These are phyloP conservation scores for Rhinolophus sinicus DNA, from an alignment of 2,113 vertebrate genomes.

Conservation along the genomic window DNA sequence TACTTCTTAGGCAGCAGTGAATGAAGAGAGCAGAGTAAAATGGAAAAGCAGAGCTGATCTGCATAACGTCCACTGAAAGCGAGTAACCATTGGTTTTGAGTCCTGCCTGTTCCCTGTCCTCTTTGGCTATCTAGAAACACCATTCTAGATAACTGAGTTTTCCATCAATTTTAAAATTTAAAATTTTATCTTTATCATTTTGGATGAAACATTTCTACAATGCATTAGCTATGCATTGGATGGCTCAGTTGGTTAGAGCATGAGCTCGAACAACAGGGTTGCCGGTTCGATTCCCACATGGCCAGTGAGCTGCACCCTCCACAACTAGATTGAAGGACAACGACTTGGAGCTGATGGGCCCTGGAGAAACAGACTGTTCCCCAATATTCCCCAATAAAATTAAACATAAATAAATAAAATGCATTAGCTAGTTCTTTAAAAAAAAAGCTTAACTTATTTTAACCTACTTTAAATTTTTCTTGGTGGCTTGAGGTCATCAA, in stretches of 20 bases:
- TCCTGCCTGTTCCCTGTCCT: neutral
- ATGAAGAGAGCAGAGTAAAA: neutral
- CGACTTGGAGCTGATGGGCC: no score
- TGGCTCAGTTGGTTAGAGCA: no score
- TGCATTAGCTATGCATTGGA: neutral
- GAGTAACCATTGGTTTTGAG: neutral
- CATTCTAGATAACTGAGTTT: neutral
- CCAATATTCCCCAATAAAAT: no score
- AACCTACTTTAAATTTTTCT: constrained; percentile 15
- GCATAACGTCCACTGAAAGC: neutral
- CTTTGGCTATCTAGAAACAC: neutral
- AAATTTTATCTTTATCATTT: neutral
- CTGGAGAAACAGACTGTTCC: no score
- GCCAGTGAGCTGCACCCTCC: no score
- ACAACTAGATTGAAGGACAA: no score
- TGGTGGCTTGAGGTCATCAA: constrained; percentile 21
- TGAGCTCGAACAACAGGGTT: no score
- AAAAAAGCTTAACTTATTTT: neutral
- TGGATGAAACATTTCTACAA: constrained; percentile 34
- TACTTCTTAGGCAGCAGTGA: neutral
- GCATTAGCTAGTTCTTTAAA: neutral
- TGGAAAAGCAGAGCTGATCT: neutral
- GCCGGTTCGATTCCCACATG: no score
- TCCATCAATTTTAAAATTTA: neutral
- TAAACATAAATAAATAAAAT: no score